phyloP scores from a whole-genome alignment of 2,113 vertebrate genomes.

The Neodon shergylaensis region DNA sequence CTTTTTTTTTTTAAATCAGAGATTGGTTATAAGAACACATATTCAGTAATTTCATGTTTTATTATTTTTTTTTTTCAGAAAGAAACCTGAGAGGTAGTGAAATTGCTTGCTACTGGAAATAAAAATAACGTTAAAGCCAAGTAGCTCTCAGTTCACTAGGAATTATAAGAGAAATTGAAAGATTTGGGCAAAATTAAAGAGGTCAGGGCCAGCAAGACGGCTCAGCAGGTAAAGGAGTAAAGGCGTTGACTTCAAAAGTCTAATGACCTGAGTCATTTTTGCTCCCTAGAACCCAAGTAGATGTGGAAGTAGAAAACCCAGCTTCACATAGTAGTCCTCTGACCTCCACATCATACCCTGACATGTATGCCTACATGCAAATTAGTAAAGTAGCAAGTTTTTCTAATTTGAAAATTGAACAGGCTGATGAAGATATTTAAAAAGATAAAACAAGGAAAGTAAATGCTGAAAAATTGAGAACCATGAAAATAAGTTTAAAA shows the following conservation, averaged over 20 bases:
- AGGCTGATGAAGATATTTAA: background rate
- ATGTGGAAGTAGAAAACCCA: background rate
- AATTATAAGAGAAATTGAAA: background rate
- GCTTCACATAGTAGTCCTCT: background rate
- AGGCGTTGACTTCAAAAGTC: background rate
- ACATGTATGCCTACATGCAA: background rate
- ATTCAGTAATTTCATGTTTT: background rate
- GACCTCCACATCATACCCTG: background rate
- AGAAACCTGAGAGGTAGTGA: background rate
- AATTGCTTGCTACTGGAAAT: background rate
- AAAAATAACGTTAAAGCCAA: background rate
- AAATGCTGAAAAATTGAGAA: background rate
- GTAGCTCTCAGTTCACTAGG: background rate
- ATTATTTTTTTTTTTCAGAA: background rate
- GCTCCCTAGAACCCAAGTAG: background rate
- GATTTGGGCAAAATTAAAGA: background rate
- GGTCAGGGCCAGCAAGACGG: background rate
- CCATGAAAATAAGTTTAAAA: background rate
- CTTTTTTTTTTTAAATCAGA: background rate
- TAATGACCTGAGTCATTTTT: background rate
- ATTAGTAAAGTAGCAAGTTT: background rate
- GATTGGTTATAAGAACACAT: constrained; percentile 24
- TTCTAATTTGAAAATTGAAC: background rate
- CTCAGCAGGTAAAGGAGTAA: background rate
- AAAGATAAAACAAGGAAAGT: background rate